Evolutionary conservation across 2,113 vertebrate species (phyloP).

Genomic region (Catharus bicknelli): DNA sequence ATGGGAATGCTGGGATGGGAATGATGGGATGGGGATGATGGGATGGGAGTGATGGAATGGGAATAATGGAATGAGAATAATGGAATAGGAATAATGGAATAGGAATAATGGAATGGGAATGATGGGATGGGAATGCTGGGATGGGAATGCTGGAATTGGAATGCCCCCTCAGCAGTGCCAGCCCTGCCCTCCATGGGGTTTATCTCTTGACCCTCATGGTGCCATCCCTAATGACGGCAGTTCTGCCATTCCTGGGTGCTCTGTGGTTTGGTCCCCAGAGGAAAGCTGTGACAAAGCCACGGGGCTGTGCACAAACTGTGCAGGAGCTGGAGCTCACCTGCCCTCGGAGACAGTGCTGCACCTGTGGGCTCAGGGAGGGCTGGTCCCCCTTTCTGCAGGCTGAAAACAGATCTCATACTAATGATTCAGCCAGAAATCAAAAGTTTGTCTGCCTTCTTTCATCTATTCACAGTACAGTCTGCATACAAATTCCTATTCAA

Average conservation of each 20-base stretch:
- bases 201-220: background rate
- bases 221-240: accelerated
- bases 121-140: too few species aligned
- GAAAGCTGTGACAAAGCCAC: background rate
- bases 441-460: background rate
- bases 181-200: accelerated
- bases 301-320: background rate
- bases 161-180: accelerated
- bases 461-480: background rate
- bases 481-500: constrained; percentile 39
- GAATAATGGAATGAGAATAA: background rate
- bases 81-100: too few species aligned
- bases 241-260: background rate
- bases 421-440: background rate
- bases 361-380: accelerated
- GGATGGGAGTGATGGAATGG: too few species aligned
- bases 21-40: too few species aligned
- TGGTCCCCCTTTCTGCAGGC: accelerated
- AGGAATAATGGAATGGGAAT: too few species aligned
- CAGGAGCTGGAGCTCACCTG: background rate
- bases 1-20: too few species aligned
- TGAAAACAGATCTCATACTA: background rate
- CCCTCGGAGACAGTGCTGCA: accelerated
- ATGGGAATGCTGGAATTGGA: too few species aligned
- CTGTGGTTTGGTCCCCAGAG: background rate